These are phyloP conservation scores for Lamprotornis superbus DNA, from an alignment of 2,113 vertebrate genomes.

Conservation along the genomic window DNA sequence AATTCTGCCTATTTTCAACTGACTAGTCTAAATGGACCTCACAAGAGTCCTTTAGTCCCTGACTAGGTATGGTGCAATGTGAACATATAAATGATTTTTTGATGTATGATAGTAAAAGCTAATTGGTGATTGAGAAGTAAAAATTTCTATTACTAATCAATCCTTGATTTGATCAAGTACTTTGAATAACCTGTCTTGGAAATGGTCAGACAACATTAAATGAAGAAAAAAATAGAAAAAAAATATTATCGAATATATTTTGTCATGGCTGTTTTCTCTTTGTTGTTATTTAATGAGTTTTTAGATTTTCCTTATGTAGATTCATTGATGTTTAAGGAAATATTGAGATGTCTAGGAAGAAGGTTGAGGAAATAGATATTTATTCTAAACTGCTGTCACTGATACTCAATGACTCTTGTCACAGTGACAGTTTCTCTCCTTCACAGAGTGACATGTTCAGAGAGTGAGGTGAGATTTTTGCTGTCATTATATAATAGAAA, in stretches of 20 bases:
- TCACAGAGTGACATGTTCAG: neutral
- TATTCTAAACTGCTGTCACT: neutral
- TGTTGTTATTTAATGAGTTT: neutral
- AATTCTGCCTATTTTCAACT: neutral
- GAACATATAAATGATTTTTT: neutral
- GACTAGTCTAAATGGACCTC: neutral
- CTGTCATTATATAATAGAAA: neutral
- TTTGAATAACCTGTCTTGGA: neutral
- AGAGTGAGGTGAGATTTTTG: neutral
- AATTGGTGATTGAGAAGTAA: neutral
- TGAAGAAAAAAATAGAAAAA: neutral
- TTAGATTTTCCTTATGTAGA: neutral
- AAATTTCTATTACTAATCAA: neutral
- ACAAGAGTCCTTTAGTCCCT: neutral
- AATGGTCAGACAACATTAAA: neutral
- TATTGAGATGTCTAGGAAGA: neutral
- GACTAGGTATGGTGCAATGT: neutral
- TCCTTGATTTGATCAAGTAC: neutral
- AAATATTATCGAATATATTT: neutral
- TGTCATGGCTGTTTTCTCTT: neutral
- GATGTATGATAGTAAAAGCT: neutral
- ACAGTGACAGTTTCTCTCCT: neutral
- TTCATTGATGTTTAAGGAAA: neutral
- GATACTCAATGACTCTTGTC: neutral
- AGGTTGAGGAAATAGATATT: neutral